These are phyloP conservation scores for Mus pahari DNA, from an alignment of 2,113 vertebrate species.

Conservation along the genomic window DNA sequence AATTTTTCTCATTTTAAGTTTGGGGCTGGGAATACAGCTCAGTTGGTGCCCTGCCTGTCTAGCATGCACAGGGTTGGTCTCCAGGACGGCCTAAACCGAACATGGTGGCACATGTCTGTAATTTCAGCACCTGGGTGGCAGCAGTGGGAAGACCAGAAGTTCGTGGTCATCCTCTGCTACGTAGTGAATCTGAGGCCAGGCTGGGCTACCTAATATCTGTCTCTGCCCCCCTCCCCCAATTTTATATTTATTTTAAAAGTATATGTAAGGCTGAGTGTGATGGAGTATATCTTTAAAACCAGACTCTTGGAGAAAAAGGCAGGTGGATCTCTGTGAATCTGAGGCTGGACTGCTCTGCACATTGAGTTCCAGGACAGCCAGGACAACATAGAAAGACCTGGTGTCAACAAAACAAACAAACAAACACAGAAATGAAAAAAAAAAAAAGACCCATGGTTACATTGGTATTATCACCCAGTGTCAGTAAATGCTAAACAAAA, in stretches of 20 bases:
- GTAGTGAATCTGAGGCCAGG: background rate
- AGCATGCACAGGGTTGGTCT: background rate
- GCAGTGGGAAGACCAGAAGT: background rate
- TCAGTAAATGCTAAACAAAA: conserved; percentile 23
- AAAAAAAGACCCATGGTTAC: background rate
- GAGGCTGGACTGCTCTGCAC: background rate
- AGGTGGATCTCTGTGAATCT: background rate
- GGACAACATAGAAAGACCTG: background rate
- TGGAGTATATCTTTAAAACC: background rate
- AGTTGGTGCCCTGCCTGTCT: background rate
- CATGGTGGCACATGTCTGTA: background rate
- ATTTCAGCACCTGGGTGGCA: background rate
- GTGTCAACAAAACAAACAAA: background rate
- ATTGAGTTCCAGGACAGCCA: background rate
- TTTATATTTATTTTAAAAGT: conserved; percentile 36
- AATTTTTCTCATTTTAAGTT: background rate
- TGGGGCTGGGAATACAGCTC: background rate
- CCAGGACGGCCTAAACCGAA: background rate
- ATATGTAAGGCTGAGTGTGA: background rate
- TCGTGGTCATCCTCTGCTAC: background rate
- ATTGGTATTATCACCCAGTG: background rate
- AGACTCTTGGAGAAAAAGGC: background rate
- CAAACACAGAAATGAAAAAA: background rate
- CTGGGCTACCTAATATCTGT: background rate
- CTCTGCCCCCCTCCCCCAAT: background rate